A percentile compares a stretch with the other conserved stretches of the same genome.
Conservation (phyloP, 2,113 vertebrate genomes). For the Prionailurus viverrinus region DNA sequence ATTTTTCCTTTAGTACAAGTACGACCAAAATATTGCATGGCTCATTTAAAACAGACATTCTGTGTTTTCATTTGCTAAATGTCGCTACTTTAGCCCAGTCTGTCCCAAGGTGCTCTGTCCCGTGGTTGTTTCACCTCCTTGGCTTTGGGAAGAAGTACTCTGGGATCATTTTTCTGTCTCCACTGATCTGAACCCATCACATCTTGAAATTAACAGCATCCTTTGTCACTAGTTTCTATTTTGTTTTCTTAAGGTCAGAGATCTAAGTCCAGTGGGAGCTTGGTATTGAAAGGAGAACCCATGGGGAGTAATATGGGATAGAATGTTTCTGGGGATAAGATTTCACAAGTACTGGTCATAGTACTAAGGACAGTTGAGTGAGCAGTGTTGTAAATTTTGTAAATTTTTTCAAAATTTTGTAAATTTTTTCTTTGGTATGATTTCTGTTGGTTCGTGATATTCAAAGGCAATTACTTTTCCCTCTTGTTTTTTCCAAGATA, state of each 20-base stretch:
- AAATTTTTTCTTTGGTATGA: slow-evolving; percentile 12
- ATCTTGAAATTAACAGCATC: slow-evolving; percentile 45
- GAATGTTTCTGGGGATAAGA: not conserved
- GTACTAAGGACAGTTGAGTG: not conserved
- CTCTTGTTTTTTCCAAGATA: not conserved
- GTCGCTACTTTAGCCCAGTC: not conserved
- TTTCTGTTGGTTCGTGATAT: slow-evolving; percentile 9
- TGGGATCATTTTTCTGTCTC: not conserved
- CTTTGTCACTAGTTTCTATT: slow-evolving; percentile 21
- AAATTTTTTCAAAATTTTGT: too few relatives aligned
- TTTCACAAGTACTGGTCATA: not conserved
- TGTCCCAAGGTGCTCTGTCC: not conserved
- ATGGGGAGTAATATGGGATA: not conserved
- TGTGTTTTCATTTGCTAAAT: slow-evolving; percentile 21
- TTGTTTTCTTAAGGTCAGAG: slow-evolving; percentile 44
- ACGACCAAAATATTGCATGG: not conserved
- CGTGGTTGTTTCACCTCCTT: not conserved
- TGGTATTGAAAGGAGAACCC: not conserved
- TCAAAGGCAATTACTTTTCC: not conserved
- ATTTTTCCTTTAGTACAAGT: not conserved
- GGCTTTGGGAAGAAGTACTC: not conserved
- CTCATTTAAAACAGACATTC: not conserved
- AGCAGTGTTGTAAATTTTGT: not conserved
- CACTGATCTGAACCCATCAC: not conserved
- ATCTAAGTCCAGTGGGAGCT: not conserved